Evolutionary conservation across 1,140 invertebrate species (phyloP).

Genomic region (Bombus vancouverensis): DNA sequence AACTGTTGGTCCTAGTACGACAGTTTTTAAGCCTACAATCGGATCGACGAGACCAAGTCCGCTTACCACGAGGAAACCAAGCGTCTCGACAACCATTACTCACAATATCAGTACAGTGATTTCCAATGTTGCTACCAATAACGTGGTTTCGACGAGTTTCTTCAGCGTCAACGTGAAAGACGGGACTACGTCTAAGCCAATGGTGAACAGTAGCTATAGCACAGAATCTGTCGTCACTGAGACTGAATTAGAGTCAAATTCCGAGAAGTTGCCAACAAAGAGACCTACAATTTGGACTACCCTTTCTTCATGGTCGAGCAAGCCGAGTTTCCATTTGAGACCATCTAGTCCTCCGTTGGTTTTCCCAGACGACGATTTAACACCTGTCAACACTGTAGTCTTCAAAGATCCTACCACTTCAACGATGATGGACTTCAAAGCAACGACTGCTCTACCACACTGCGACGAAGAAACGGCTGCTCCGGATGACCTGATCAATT

Average conservation of each 20-base stretch:
- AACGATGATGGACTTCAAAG: slow-evolving; percentile 28
- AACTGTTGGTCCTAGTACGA: slow-evolving; percentile 69
- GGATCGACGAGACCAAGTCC: slow-evolving; percentile 59
- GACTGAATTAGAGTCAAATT: background rate
- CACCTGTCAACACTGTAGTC: slow-evolving; percentile 61
- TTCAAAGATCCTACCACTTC: slow-evolving; percentile 58
- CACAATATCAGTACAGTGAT: slow-evolving; percentile 81
- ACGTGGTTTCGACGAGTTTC: slow-evolving; percentile 79
- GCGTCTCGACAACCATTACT: slow-evolving; percentile 77
- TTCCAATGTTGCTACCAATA: slow-evolving; percentile 69
- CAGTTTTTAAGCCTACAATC: slow-evolving; percentile 72
- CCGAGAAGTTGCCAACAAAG: slow-evolving; percentile 45
- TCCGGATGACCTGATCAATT: slow-evolving; percentile 89
- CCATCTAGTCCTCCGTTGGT: slow-evolving; percentile 60
- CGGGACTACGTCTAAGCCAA: slow-evolving; percentile 66
- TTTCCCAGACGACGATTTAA: slow-evolving; percentile 51
- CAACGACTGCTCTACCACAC: slow-evolving; percentile 56
- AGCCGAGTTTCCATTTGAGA: slow-evolving; percentile 75
- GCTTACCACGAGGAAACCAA: slow-evolving; percentile 73
- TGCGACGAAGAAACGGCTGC: slow-evolving; percentile 83
- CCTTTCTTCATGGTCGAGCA: slow-evolving; percentile 74
- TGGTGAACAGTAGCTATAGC: slow-evolving; percentile 19
- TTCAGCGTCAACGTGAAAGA: slow-evolving; percentile 80
- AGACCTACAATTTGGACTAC: slow-evolving; percentile 74
- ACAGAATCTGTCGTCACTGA: slow-evolving; percentile 32